Conservation (phyloP, 2,797 vertebrate species). For the Sitta carolinensis region DNA sequence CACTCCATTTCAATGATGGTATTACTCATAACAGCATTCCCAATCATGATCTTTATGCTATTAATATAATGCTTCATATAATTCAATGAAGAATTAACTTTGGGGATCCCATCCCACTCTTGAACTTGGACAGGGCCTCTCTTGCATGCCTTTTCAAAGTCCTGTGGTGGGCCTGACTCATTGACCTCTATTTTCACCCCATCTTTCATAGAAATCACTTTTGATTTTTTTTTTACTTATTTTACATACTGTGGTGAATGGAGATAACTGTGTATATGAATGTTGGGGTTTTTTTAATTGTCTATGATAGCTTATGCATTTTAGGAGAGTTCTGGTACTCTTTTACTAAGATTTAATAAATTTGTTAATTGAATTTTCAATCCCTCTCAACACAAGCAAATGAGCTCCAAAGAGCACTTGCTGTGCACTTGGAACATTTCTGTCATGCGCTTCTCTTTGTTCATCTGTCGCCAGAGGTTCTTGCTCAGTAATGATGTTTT, state of each 20-base stretch:
- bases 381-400: constrained; percentile 55
- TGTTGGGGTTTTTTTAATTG: constrained; percentile 66
- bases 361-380: constrained; percentile 71
- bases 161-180: constrained; percentile 73
- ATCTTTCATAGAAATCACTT: constrained; percentile 65
- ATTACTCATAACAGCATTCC: constrained; percentile 63
- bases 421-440: constrained; percentile 62
- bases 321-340: constrained; percentile 72
- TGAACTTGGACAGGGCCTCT: constrained; percentile 69
- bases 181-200: constrained; percentile 45
- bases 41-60: constrained; percentile 68
- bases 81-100: constrained; percentile 71
- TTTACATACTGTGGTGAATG: constrained; percentile 76
- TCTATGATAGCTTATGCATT: constrained; percentile 75
- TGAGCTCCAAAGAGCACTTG: constrained; percentile 58
- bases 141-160: constrained; percentile 75
- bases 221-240: constrained; percentile 49
- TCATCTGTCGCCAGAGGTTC: constrained; percentile 69
- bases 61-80: constrained; percentile 65
- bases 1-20: constrained; percentile 61
- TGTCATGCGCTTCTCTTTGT: constrained; percentile 69
- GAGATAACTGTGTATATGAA: constrained; percentile 76
- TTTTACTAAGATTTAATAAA: constrained; percentile 72
- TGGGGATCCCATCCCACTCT: constrained; percentile 58
- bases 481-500: constrained; percentile 73